Base-by-base conservation (phyloP, 1,140 invertebrate species). In the Drosophila parvula region DNA sequence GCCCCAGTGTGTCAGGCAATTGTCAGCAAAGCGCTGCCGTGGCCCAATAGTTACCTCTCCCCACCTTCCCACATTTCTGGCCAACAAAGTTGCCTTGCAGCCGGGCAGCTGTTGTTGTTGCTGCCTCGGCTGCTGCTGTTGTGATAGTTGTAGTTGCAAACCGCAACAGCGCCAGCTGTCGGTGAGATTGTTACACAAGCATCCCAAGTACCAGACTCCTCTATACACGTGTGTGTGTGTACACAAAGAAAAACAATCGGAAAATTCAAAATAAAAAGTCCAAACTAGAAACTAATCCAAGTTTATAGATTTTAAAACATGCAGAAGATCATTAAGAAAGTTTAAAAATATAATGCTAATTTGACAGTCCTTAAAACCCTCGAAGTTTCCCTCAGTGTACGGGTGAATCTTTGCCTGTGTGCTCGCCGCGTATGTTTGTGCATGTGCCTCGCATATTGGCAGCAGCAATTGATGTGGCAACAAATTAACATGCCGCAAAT, bases 401-500 rank as follows among this genome's bases (percentile, higher is more conserved):
- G 4, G 22, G 32, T 28, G 44, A 22, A 12, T 22, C 41, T 58
- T 48, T 38, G 61, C 65, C 11, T 53, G 65, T 36, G 61, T 44
- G 47, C 3, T 22, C 50, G 32, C 51, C 18, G 47, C 74, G 36
- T 28, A 16, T 64, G 51, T 75, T 58, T 79, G 64, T 70, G 57
- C 55, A 56, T 81, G 61, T 65, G 84, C 71, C 67, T 89, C 80
- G 78, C 78, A 84, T 89, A 88, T 89, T 89, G 84, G 84, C 77
- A 89, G 68, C 74, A 81, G 78, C 84, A 89, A 89, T 89, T 89
- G 84, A 84, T 89, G 84, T 84, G 84, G 84, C 85, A 84, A 89
- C 84, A 89, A 89, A 89, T 89, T 89, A 89, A 89, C 84, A 89
- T 89, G 84, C 84, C 84, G 38, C 84, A 89, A 89, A 89, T 89